A percentile compares a stretch with the other conserved stretches of the same genome.
phyloP scores from a whole-genome alignment of 2,797 vertebrate genomes.

The Vipera ursinii region DNA sequence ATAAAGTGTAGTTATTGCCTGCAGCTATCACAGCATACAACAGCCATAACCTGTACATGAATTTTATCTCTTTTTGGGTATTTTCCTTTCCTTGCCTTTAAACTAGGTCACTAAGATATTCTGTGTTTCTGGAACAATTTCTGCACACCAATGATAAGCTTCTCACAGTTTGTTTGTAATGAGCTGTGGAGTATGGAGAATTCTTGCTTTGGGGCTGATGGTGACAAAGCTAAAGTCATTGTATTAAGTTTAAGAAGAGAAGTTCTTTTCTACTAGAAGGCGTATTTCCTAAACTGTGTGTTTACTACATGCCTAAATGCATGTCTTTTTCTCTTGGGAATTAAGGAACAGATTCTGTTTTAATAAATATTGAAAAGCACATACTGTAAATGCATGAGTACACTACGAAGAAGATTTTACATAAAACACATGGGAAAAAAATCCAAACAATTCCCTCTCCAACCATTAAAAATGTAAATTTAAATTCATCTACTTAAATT shows the following conservation, averaged over 20 bases:
- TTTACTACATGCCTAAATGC: constrained; percentile 30
- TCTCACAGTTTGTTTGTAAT: constrained; percentile 35
- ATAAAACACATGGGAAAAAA: not conserved
- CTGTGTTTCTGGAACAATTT: constrained; percentile 69
- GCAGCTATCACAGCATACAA: constrained; percentile 52
- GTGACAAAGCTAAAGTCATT: not conserved
- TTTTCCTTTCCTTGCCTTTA: constrained; percentile 35
- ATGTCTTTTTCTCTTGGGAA: constrained; percentile 28
- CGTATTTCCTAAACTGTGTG: constrained; percentile 20
- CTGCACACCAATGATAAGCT: constrained; percentile 58
- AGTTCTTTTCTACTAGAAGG: not conserved
- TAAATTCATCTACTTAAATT: not conserved
- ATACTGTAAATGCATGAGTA: not conserved
- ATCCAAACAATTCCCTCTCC: not conserved
- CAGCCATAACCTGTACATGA: constrained; percentile 46
- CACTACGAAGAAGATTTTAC: not conserved
- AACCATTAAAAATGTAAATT: not conserved
- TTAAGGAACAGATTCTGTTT: constrained; percentile 38
- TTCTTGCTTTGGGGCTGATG: not conserved
- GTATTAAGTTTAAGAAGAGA: fast-evolving
- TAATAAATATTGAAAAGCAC: constrained; percentile 52
- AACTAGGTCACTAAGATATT: constrained; percentile 52
- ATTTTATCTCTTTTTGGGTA: constrained; percentile 45
- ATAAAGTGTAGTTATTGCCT: constrained; percentile 55
- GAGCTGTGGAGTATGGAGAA: constrained; percentile 6